phyloP scores from a whole-genome alignment of 2,113 vertebrate species.

The Gopherus evgoodei region DNA sequence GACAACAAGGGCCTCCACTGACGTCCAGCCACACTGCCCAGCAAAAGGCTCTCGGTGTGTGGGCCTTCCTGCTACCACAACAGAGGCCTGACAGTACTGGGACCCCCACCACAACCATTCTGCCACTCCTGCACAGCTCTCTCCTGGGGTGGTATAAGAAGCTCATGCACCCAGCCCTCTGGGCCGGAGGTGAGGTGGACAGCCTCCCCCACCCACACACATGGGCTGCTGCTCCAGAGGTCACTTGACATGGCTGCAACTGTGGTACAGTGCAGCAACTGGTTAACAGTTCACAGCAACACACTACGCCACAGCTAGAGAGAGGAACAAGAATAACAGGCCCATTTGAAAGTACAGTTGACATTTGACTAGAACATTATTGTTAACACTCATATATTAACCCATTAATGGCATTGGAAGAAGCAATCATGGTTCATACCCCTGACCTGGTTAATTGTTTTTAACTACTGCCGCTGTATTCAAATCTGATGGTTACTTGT shows the following conservation, averaged over 20 bases:
- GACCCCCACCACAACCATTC: background rate
- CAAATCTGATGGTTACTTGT: rapidly evolving
- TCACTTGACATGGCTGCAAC: background rate
- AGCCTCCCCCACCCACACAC: background rate
- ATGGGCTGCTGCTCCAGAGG: background rate
- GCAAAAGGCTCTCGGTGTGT: background rate
- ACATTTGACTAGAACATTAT: background rate
- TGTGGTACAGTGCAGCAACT: background rate
- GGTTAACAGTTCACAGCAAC: background rate
- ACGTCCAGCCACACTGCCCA: background rate
- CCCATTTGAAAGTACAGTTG: background rate
- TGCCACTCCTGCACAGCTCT: background rate
- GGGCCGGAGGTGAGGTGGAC: too few relatives aligned
- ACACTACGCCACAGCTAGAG: background rate
- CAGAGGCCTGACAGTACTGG: background rate
- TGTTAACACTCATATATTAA: background rate
- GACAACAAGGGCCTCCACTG: background rate
- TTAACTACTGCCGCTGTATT: rapidly evolving
- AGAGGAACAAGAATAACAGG: background rate
- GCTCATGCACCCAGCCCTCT: too few relatives aligned
- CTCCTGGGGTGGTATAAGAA: too few relatives aligned
- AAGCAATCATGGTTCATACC: background rate
- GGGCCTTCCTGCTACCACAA: background rate
- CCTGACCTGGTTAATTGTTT: background rate
- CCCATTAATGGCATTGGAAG: background rate